A percentile compares a stretch with the other conserved stretches of the same genome.
Conservation (phyloP, 2,113 vertebrate species). For the Acrocephalus kingi region DNA sequence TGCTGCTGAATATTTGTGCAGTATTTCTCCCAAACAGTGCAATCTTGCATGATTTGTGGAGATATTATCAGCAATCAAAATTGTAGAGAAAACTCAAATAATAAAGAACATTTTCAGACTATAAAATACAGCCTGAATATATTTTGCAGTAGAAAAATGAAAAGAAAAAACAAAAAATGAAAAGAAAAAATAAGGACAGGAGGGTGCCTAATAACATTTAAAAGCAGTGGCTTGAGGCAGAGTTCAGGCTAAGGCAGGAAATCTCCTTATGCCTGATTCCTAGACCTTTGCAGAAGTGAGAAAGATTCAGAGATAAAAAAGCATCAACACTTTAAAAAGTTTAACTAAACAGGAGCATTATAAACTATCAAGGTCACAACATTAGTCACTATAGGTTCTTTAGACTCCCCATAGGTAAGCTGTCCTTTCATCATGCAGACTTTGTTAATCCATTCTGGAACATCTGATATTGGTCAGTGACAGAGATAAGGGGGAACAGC, state of each 20-base stretch:
- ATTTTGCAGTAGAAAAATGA: background rate
- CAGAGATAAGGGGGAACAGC: background rate
- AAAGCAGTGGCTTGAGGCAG: background rate
- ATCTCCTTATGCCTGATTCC: background rate
- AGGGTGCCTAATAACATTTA: background rate
- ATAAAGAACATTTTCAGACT: background rate
- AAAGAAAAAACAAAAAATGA: background rate
- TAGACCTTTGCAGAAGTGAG: background rate
- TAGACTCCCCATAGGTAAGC: background rate
- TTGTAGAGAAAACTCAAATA: background rate
- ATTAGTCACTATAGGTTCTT: background rate
- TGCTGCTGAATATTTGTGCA: background rate
- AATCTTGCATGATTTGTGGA: background rate
- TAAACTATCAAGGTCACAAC: background rate
- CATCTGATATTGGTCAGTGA: background rate
- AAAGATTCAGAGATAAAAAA: background rate
- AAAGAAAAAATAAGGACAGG: background rate
- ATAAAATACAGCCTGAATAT: background rate
- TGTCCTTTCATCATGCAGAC: background rate
- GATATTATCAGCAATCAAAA: background rate
- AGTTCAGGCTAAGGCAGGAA: background rate
- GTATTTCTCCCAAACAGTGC: background rate
- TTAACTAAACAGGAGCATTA: background rate
- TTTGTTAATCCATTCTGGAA: background rate
- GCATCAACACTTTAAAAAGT: background rate